Percentiles rank a stretch among this genome's conserved stretches.
These are phyloP conservation scores for Ephydatia muelleri DNA, from an alignment of 37 sponge, comb jelly and placozoan species.

Conservation along the genomic window DNA sequence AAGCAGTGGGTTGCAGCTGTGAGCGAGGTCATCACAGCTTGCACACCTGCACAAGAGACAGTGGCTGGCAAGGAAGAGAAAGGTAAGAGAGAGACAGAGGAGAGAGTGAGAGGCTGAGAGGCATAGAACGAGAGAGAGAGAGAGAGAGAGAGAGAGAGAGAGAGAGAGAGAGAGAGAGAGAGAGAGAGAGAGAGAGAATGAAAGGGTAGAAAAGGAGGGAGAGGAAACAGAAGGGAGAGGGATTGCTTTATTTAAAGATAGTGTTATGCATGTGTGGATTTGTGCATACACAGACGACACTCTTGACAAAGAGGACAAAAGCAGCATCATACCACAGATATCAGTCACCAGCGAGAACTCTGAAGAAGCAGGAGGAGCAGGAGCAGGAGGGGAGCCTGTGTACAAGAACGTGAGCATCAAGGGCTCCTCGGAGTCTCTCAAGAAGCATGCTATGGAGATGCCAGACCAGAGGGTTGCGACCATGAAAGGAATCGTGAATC, in stretches of 20 bases:
- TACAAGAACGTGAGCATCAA: not conserved
- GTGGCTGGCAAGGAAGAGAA: not conserved
- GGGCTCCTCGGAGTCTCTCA: not conserved
- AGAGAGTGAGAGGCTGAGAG: not conserved
- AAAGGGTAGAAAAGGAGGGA: constrained; percentile 2
- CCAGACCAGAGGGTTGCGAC: constrained; percentile 37
- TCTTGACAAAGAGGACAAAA: not conserved
- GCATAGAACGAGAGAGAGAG: not conserved
- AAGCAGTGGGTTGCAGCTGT: not conserved
- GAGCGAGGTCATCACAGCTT: constrained; percentile 3
- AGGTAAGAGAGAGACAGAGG: not conserved
- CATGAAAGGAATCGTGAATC: constrained; percentile 51
- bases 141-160: constrained; percentile 5
- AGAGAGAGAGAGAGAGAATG: constrained; percentile 24
- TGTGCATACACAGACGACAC: not conserved
- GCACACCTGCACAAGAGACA: not conserved
- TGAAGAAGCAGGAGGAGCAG: constrained; percentile 11
- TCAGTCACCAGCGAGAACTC: not conserved
- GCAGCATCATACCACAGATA: not conserved
- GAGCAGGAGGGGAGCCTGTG: not conserved
- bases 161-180: not conserved
- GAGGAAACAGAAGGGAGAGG: constrained; percentile 17
- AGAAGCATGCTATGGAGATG: constrained; percentile 21
- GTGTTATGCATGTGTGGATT: constrained; percentile 8
- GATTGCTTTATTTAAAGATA: constrained; percentile 19